Evolutionary conservation across 2,797 vertebrate species (phyloP), one percentile per base, ranked within the genome.

Genomic region (Hylomyscus alleni): DNA sequence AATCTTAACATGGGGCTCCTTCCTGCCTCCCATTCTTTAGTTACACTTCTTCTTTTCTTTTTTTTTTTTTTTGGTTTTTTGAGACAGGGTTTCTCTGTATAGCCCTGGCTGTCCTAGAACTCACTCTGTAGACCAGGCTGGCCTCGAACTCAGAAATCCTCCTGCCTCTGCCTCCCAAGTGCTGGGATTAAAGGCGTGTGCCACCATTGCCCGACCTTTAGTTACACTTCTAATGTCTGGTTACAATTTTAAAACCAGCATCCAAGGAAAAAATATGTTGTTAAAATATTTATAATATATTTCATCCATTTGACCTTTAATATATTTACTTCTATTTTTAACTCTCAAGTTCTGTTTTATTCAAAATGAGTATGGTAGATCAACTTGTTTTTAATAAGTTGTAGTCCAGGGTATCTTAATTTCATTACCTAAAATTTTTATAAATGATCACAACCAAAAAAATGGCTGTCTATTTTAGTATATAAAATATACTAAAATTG

Each of bases 381-480:
- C 1, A 73, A 1, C 34, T 85, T 65, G 26, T 31, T 88, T 77
- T 93, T 47, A 50, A 14, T n/a, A 60, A 69, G 88, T 37, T 31
- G 31, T 86, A 69, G 78, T 52, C 29, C 90, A 40, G 0, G 44
- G 58, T 17, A 89, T 8, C 24, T 96, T 91, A 80, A 84, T 88
- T 65, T 91, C 13, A 94, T 65, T 83, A 76, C 22, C 73, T 67
- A 90, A 95, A 93, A 76, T 75, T 11, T 72, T 58, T 87, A 72
- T 15, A 47, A 73, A 58, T 19, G 26, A 73, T 69, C 26, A 67
- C 3, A 88, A 80, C 22, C 52, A 90, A 93, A 76, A 91, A 93
- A 91, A 90, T 13, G 44, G 91, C 81, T 67, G 83, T 87, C 52
- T 85, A 56, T 37, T 95, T 95, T 81, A 90, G 54, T 77, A 87